Base-by-base conservation (phyloP, 2,113 vertebrate genomes). In the Marmota flaviventris region DNA sequence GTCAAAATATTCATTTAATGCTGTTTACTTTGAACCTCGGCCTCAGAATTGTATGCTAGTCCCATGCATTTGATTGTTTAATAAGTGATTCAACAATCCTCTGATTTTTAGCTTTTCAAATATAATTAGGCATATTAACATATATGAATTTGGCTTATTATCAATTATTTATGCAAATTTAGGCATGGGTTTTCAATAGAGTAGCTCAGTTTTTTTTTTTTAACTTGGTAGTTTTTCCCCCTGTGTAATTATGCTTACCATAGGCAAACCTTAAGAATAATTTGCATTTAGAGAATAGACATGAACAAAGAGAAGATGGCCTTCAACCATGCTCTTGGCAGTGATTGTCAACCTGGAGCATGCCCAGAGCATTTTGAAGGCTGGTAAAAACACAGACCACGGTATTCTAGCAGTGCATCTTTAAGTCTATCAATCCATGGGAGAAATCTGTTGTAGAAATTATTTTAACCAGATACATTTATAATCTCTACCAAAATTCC, bases 41-140 rank as follows among this genome's bases (percentile, higher is more conserved):
- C 14, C 18, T 92, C 37, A 78, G 32, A 70, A 77, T 2, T 42
- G 3, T 58, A 17, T 78, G 32, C 14, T 70, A 37, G 24, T 48
- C 48, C 95, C n/a, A 75, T 45, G 69, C 22, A 83, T 69, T 53
- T 93, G 91, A 96, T 93, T 87, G 17, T 77, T 81, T 88, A 96
- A 83, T 79, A 87, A 91, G 67, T 34, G 48, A 75, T 48, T 91
- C 53, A 53, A 39, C 69, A 91, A 51, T 89, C 8, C 76, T 91
- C 34, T 78, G 76, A 93, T 94, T 93, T 96, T 93, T 91, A 93
- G 58, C 22, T 86, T 95, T 93, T 96, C 61, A 90, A 94, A 89
- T 61, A 73, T 48, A 96, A 91, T 90, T 88, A 95, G 12, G 17
- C 25, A 69, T 65, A 96, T 94, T 95, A 78, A 91, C 77, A 93